These are phyloP conservation scores for Ctenopoma kingsleyae DNA, from an alignment of 2,797 vertebrate genomes.

Conservation along the genomic window DNA sequence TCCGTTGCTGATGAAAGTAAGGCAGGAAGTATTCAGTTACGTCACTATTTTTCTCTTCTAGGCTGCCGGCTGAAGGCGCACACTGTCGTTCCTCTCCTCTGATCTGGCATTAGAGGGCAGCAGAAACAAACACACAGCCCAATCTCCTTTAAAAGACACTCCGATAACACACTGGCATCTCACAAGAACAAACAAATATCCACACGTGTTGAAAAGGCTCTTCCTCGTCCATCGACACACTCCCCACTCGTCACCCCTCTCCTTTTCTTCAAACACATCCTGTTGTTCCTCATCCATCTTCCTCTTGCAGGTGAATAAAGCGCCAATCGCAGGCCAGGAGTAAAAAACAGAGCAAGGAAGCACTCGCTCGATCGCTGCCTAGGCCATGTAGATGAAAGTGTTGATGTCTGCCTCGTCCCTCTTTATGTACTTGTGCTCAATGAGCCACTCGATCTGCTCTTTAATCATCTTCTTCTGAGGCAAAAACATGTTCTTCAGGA, in stretches of 20 bases:
- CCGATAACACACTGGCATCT: constrained; percentile 38
- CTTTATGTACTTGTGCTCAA: constrained; percentile 98
- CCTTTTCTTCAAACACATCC: constrained; percentile 26
- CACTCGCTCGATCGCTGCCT: constrained; percentile 52
- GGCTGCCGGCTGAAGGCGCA: constrained; percentile 78
- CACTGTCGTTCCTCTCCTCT: constrained; percentile 17
- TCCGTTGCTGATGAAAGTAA: constrained; percentile 84
- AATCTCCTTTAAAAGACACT: constrained; percentile 34
- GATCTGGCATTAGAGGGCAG: constrained; percentile 56
- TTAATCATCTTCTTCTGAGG: constrained; percentile 99
- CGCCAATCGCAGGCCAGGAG: constrained; percentile 34
- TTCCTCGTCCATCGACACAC: constrained; percentile 11
- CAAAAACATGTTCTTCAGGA: constrained; percentile 99
- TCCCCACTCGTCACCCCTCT: background rate
- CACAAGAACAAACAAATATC: constrained; percentile 54
- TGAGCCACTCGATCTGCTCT: constrained; percentile 98
- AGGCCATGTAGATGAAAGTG: constrained; percentile 98
- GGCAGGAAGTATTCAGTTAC: constrained; percentile 91
- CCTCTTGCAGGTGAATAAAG: constrained; percentile 37
- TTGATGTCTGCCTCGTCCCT: constrained; percentile 96
- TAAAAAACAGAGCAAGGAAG: constrained; percentile 36
- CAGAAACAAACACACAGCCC: constrained; percentile 70
- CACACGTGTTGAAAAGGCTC: constrained; percentile 45
- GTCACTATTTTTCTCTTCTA: constrained; percentile 82
- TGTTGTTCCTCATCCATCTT: constrained; percentile 18